Conservation (phyloP, 2,888 invertebrate species). For the Protodeltote pygarga region DNA sequence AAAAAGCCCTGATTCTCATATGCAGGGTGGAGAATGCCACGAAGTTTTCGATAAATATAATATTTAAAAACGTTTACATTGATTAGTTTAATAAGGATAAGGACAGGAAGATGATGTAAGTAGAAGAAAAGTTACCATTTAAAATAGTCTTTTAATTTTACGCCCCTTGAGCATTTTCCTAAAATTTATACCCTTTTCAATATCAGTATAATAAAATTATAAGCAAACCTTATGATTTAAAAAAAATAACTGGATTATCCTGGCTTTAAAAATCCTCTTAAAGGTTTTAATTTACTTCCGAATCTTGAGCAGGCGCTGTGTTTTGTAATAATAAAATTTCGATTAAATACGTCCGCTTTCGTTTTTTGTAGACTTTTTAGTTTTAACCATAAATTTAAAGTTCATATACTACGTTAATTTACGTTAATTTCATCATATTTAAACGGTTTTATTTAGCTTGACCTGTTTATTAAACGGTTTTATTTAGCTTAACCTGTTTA, state of each 20-base stretch:
- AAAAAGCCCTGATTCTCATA: no score
- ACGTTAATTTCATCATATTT: constrained; percentile 3
- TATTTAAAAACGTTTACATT: no score
- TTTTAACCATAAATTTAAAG: constrained; percentile 26
- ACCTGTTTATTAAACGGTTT: no score
- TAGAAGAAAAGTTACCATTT: constrained; percentile 5
- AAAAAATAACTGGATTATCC: constrained; percentile 63
- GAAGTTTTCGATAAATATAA: no score
- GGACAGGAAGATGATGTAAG: no score
- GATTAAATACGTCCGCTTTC: constrained; percentile 38
- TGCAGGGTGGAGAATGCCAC: no score
- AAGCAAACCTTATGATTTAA: constrained; percentile 56
- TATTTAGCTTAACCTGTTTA: no score
- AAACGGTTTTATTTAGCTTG: no score
- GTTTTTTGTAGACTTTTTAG: constrained; percentile 37
- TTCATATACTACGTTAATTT: constrained; percentile 1
- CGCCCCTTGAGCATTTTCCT: constrained; percentile 13
- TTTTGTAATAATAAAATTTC: constrained; percentile 52
- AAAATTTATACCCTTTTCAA: constrained; percentile 44
- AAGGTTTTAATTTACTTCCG: constrained; percentile 63
- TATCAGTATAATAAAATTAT: constrained; percentile 45
- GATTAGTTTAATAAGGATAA: no score
- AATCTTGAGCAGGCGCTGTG: constrained; percentile 44
- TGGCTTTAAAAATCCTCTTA: constrained; percentile 60
- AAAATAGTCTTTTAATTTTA: constrained; percentile 18